Base-by-base conservation (phyloP, 2,113 vertebrate species). In the Forbesichthys agassizii region DNA sequence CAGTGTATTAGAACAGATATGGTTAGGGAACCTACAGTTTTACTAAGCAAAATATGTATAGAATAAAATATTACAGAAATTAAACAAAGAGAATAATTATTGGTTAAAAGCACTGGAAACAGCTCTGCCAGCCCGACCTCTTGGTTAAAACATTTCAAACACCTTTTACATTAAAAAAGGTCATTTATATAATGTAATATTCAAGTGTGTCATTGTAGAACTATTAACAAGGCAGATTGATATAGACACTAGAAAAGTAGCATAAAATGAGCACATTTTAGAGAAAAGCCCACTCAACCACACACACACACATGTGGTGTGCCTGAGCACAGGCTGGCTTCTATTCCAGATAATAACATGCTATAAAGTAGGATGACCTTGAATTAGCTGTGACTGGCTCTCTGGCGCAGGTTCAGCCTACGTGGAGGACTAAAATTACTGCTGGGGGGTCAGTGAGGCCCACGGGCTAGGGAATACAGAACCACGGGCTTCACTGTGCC, bases 341-440 rank as follows among this genome's bases (percentile, higher is more conserved):
- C 62, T 55, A 64, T 82, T 84, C 57, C 78, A 33, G 64, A 78
- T 79, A 86, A 85, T 83, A 80, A 81, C 88, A 83, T 83, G 86
- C 88, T 75, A 85, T 86, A 84, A 89, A 78, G 33, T 18, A 53
- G 60, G 61, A 77, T 91, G 88, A 93, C 90, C 91, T 93, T 92
- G 89, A 88, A 89, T 89, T 90, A 89, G 81, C 74, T 64, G 56
- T 78, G 76, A 71, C 77, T 74, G 75, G 70, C 74, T 87, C 80
- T 74, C 78, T 89, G 82, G 89, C 87, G 82, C 81, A 74, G 73
- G 77, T 55, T 75, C 81, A 74, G 86, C 75, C 66, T 65, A 89
- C 89, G 89, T 86, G 61, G 78, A 84, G 87, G 83, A 90, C 88
- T 89, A 90, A 91, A 92, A 93, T 93, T 92, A 92, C 90, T 85